phyloP scores from a whole-genome alignment of 2,888 invertebrate species.

The Pammene fasciana region DNA sequence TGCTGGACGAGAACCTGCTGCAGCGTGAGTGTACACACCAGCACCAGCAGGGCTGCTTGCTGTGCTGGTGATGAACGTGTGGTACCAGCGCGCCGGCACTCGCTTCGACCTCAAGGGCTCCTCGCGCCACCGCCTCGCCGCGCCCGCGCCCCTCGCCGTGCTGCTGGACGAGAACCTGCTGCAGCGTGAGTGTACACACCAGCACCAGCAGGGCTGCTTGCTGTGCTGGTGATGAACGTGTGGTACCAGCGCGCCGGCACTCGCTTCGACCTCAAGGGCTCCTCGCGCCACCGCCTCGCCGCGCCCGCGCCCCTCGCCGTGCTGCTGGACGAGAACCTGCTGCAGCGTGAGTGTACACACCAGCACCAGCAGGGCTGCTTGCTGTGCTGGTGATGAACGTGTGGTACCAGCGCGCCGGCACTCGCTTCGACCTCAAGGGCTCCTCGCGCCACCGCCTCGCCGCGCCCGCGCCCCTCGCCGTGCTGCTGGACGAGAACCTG shows the following conservation, averaged over 20 bases:
- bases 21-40: slow-evolving; percentile 42
- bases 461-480: slow-evolving; percentile 8
- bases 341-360: slow-evolving; percentile 8
- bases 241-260: slow-evolving; percentile 77
- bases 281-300: slow-evolving; percentile 12
- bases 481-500: slow-evolving; percentile 18
- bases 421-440: slow-evolving; percentile 88
- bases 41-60: too few relatives aligned
- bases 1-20: slow-evolving; percentile 18
- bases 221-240: slow-evolving; percentile 95
- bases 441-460: slow-evolving; percentile 14
- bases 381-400: slow-evolving; percentile 96
- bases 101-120: slow-evolving; percentile 99
- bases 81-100: slow-evolving; percentile 84
- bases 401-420: slow-evolving; percentile 73
- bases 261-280: slow-evolving; percentile 88
- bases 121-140: slow-evolving; percentile 91
- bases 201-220: too few relatives aligned
- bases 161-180: slow-evolving; percentile 98
- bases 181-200: slow-evolving; percentile 87
- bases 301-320: slow-evolving; percentile 12
- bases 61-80: slow-evolving; percentile 98
- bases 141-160: slow-evolving; percentile 89
- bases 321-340: slow-evolving; percentile 18
- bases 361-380: too few relatives aligned